Evolutionary conservation across 2,113 vertebrate genomes (phyloP).

Genomic region (Epinephelus lanceolatus): DNA sequence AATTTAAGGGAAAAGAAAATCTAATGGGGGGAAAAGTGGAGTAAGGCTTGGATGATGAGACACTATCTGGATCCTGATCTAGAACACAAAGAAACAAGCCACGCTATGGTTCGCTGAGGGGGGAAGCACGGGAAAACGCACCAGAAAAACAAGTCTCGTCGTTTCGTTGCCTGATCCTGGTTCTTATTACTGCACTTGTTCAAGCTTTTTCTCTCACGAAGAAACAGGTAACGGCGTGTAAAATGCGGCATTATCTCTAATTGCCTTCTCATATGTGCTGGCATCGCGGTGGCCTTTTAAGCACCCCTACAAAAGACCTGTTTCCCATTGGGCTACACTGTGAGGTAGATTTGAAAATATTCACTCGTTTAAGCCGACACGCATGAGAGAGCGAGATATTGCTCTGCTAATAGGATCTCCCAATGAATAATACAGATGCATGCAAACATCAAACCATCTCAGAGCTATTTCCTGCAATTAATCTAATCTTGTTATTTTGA

Average conservation of each 20-base stretch:
- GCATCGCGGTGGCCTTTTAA: conserved; percentile 60
- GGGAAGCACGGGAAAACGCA: conserved; percentile 56
- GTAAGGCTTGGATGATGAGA: conserved; percentile 79
- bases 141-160: conserved; percentile 68
- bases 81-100: conserved; percentile 70
- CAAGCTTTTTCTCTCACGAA: conserved; percentile 70
- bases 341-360: conserved; percentile 79
- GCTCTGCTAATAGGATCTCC: conserved; percentile 71
- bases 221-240: conserved; percentile 76
- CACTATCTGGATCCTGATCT: conserved; percentile 77
- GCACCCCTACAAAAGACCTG: conserved; percentile 54
- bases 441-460: conserved; percentile 78
- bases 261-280: conserved; percentile 73
- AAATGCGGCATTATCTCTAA: conserved; percentile 81
- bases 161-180: conserved; percentile 39
- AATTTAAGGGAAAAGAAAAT: conserved; percentile 81
- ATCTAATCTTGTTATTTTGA: conserved; percentile 80
- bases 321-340: conserved; percentile 65
- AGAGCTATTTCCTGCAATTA: conserved; percentile 85
- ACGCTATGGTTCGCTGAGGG: conserved; percentile 71
- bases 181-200: conserved; percentile 82
- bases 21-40: conserved; percentile 75
- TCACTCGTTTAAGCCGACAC: conserved; percentile 78
- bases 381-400: conserved; percentile 78
- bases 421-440: conserved; percentile 73